Evolutionary conservation across 2,888 invertebrate species (phyloP), one percentile per base, ranked within the genome.

Genomic region (Drosophila setosimentum): DNA sequence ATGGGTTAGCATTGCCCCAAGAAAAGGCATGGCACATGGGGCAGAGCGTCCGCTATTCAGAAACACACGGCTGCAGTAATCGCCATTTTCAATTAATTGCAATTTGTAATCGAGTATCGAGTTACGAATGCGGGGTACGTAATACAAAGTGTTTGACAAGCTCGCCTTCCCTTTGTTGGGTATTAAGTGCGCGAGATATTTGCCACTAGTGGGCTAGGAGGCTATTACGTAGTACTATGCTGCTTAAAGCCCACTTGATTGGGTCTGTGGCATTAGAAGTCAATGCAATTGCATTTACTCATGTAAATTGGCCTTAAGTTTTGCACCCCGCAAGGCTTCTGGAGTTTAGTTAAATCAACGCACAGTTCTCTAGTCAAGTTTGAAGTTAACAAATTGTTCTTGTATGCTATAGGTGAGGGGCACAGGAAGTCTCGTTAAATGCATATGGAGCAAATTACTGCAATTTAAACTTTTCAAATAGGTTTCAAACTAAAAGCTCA

Each of bases 281-380:
- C 87, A 78, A 78, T 87, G 87, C 92, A 91, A 92, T 92, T 90
- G 89, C 91, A 90, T 91, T 92, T 92, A 89, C 82, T 91, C 92
- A 92, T 91, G 92, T 92, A 86, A 92, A 91, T 90, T 91, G 91
- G 87, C 89, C 89, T 82, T 90, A 92, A 91, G 91, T 87, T 89
- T 82, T 70, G 83, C 87, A 29, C 72, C 65, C 58, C 30, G 59
- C 40, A 53, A 37, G 73, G 60, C 61, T 72, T 78, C 70, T n/a
- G 65, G 62, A 58, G 66, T 68, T 76, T 50, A 45, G 49, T 30
- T 59, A 35, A 64, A 64, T 45, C 70, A 51, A 50, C 51, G 45
- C 51, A 74, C 50, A 50, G 58, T 45, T 71, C 18, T 40, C 33
- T 18, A 55, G 50, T 32, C 55, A 51, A 55, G 35, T 48, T 24